phyloP scores from a whole-genome alignment of 2,888 invertebrate species.

The Parnassius apollo region DNA sequence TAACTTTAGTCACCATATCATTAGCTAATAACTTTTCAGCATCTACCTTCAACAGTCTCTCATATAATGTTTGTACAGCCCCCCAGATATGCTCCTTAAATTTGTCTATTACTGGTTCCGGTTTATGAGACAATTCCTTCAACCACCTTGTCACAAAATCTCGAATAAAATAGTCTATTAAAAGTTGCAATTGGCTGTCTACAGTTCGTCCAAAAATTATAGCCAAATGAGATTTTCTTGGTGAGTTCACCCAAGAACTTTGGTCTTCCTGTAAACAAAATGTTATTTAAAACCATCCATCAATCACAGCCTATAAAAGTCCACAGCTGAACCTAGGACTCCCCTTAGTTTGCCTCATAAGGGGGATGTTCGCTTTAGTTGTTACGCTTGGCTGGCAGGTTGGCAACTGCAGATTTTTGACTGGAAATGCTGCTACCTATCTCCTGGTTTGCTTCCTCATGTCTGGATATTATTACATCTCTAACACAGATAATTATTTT shows the following conservation, averaged over 20 bases:
- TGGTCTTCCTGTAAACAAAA: slow-evolving; percentile 58
- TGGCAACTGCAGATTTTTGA: too few relatives aligned
- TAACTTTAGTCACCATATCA: slow-evolving; percentile 90
- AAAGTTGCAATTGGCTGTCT: slow-evolving; percentile 90
- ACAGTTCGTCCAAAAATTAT: slow-evolving; percentile 91
- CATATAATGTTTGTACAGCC: slow-evolving; percentile 86
- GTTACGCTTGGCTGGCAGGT: too few relatives aligned
- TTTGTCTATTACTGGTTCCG: slow-evolving; percentile 83
- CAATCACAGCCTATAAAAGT: too few relatives aligned
- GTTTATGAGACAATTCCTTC: slow-evolving; percentile 84
- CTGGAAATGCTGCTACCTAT: too few relatives aligned
- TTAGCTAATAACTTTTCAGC: slow-evolving; percentile 90
- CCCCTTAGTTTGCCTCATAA: too few relatives aligned
- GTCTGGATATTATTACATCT: too few relatives aligned
- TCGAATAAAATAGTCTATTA: slow-evolving; percentile 88
- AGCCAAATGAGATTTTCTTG: slow-evolving; percentile 83
- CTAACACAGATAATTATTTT: neutral
- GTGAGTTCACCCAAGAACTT: slow-evolving; percentile 59
- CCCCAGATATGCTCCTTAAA: slow-evolving; percentile 92
- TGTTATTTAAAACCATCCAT: neutral
- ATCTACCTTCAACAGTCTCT: slow-evolving; percentile 87
- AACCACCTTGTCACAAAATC: slow-evolving; percentile 91
- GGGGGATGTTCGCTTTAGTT: too few relatives aligned
- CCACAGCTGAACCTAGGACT: too few relatives aligned
- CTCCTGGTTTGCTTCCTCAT: too few relatives aligned